Evolutionary conservation across 2,113 vertebrate genomes (phyloP).

Genomic region (Stigmatopora argus): DNA sequence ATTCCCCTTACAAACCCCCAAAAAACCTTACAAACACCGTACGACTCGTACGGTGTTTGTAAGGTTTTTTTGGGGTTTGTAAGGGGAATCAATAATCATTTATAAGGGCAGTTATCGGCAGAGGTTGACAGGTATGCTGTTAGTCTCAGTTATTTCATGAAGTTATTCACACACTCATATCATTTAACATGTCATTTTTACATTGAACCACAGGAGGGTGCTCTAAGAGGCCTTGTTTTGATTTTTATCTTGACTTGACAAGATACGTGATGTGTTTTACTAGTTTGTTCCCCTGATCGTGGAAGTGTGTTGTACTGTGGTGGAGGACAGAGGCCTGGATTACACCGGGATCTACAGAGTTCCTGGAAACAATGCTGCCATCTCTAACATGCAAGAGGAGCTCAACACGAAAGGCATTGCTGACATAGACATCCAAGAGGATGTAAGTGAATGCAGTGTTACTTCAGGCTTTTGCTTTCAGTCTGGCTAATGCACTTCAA

Average conservation of each 20-base stretch:
- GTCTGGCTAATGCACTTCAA: neutral
- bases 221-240: too few relatives aligned
- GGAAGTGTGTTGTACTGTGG: slow-evolving; percentile 94
- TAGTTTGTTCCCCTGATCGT: slow-evolving; percentile 97
- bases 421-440: slow-evolving; percentile 88
- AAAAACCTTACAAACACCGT: too few relatives aligned
- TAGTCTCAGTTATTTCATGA: too few relatives aligned
- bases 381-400: slow-evolving; percentile 97
- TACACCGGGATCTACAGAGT: slow-evolving; percentile 98
- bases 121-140: too few relatives aligned
- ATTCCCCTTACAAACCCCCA: too few relatives aligned
- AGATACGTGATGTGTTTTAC: slow-evolving; percentile 17
- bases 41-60: too few relatives aligned
- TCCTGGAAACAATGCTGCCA: slow-evolving; percentile 94
- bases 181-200: too few relatives aligned
- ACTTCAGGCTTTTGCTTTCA: neutral
- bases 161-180: too few relatives aligned
- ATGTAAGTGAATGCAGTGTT: slow-evolving; percentile 43
- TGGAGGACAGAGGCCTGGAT: slow-evolving; percentile 94
- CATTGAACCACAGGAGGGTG: too few relatives aligned
- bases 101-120: too few relatives aligned
- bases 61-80: too few relatives aligned
- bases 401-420: slow-evolving; percentile 89
- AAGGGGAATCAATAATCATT: too few relatives aligned
- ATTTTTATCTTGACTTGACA: neutral